A percentile compares a stretch with the other conserved stretches of the same genome.
phyloP scores from a whole-genome alignment of 1,140 invertebrate genomes.

The Saccostrea glomerata region DNA sequence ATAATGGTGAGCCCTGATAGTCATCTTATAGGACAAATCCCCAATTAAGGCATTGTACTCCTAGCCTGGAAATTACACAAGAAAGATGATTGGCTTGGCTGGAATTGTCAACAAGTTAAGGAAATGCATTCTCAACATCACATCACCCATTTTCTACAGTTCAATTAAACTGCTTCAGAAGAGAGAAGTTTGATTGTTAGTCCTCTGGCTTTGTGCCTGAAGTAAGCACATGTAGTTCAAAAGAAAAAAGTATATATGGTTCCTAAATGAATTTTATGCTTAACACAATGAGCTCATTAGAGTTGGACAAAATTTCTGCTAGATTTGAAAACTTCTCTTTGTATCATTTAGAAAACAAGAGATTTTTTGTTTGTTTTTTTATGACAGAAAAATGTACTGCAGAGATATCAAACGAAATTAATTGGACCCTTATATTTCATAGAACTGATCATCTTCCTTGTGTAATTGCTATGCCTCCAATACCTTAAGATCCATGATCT shows the following conservation, averaged over 20 bases:
- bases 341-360: background rate
- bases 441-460: no score
- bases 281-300: background rate
- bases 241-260: background rate
- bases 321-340: background rate
- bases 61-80: background rate
- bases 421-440: no score
- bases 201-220: background rate
- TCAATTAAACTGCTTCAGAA: background rate
- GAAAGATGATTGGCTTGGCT: slow-evolving; percentile 12
- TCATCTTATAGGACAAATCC: background rate
- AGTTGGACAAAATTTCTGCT: background rate
- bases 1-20: background rate
- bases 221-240: background rate
- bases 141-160: background rate
- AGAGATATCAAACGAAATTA: no score
- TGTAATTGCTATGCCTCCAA: no score
- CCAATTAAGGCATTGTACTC: background rate
- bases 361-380: no score
- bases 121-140: background rate
- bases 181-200: background rate
- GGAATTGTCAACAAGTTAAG: slow-evolving; percentile 14
- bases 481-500: no score
- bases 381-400: no score
- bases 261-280: background rate